Evolutionary conservation across 2,113 vertebrate genomes (phyloP), one percentile per base, ranked within the genome.

Genomic region (Mirza zaza): DNA sequence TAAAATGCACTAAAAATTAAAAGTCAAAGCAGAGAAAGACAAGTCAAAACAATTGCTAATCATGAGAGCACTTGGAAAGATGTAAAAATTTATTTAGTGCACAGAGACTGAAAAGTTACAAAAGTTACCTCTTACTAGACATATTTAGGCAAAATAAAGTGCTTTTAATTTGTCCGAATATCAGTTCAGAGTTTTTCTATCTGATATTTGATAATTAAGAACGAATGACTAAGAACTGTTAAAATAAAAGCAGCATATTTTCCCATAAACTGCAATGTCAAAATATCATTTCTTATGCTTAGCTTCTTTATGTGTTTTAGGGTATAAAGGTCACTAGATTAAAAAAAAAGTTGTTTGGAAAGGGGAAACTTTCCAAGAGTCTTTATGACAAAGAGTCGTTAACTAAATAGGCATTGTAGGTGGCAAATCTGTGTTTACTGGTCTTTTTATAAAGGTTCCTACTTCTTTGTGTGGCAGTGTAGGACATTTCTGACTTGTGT

Each of bases 241-340:
- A 8, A 48, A 9, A 39, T 34, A n/a, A 75, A 81, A 82, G 68
- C n/a, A 63, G 10, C 68, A 65, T 93, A 6, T 34, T 86, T 89
- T 61, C 15, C 45, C 25, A 67, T 90, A 95, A 88, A 71, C n/a
- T 63, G 7, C 61, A 77, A 25, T 73, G 50, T 87, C 36, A 79
- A 55, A 96, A 89, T 96, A 89, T 61, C 14, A 96, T n/a, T 70
- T 88, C 13, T 76, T 80, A 52, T 42, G 21, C 45, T 87, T 63
- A 86, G 21, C 88, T 91, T 2, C 14, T 80, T 59, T 71, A 61
- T 55, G 8, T 88, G 92, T 70, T 75, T 90, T 87, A 59, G 68
- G 20, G 45, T 45, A 57, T 67, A 75, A 87, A 70, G 10, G 59
- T 79, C 61, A 57, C 32, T n/a, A 11, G 23, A 84, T 25, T 45